These are phyloP conservation scores for Spialia ferax DNA, from an alignment of 2,888 invertebrate genomes.

Conservation along the genomic window DNA sequence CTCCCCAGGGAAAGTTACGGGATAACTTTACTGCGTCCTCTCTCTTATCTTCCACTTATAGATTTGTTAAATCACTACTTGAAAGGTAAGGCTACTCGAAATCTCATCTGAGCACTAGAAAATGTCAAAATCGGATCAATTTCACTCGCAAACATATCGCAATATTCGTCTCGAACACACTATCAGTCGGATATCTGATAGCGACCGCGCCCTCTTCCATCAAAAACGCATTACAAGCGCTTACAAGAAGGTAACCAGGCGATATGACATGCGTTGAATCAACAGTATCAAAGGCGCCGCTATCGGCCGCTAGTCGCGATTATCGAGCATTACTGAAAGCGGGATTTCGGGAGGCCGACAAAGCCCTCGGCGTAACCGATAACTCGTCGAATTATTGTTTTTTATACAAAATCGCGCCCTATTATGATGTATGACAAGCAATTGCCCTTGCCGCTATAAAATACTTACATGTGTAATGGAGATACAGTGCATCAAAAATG, in stretches of 20 bases:
- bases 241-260: slow-evolving; percentile 71
- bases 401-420: slow-evolving; percentile 62
- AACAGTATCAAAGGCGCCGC: slow-evolving; percentile 79
- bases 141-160: slow-evolving; percentile 47
- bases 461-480: slow-evolving; percentile 69
- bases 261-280: slow-evolving; percentile 71
- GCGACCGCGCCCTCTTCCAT: slow-evolving; percentile 77
- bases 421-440: slow-evolving; percentile 71
- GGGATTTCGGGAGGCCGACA: slow-evolving; percentile 83
- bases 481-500: slow-evolving; percentile 40
- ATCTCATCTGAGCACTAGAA: slow-evolving; percentile 43
- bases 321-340: slow-evolving; percentile 75
- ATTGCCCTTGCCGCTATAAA: slow-evolving; percentile 62
- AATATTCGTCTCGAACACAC: slow-evolving; percentile 52
- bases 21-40: slow-evolving; percentile 35
- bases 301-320: slow-evolving; percentile 70
- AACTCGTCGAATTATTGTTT: slow-evolving; percentile 80
- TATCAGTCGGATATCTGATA: slow-evolving; percentile 61
- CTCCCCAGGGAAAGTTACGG: slow-evolving; percentile 50
- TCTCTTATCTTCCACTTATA: slow-evolving; percentile 40
- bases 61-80: slow-evolving; percentile 49
- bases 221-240: slow-evolving; percentile 77
- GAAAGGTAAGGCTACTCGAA: slow-evolving; percentile 42
- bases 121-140: slow-evolving; percentile 48
- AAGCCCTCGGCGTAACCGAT: slow-evolving; percentile 70